A percentile compares a stretch with the other conserved stretches of the same genome.
Evolutionary conservation across 2,888 invertebrate genomes (phyloP).

Genomic region (Mesochorus sp.): DNA sequence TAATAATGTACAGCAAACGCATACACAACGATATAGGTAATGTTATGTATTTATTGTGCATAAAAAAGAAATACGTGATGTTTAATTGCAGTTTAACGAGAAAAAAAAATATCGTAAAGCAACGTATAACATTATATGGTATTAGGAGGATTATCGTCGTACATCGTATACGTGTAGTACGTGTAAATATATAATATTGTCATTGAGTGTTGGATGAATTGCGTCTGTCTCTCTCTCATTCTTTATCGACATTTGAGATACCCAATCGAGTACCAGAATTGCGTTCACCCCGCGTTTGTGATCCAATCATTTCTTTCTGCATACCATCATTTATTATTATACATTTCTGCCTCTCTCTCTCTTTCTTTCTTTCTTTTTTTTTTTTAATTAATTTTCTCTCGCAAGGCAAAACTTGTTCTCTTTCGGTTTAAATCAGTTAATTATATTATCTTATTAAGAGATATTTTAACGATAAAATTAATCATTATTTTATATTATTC

Average conservation of each 20-base stretch:
- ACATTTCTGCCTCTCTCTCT: slow-evolving; percentile 42
- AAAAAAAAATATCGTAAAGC: slow-evolving; percentile 28
- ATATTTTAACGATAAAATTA: slow-evolving; percentile 45
- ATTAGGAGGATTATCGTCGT: slow-evolving; percentile 7
- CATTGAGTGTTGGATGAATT: slow-evolving; percentile 48
- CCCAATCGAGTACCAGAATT: slow-evolving; percentile 20
- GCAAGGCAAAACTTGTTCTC: background rate
- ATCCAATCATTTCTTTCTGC: slow-evolving; percentile 13
- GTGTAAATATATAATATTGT: slow-evolving; percentile 52
- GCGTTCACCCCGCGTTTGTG: background rate
- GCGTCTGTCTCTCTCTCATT: slow-evolving; percentile 14
- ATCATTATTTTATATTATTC: slow-evolving; percentile 30
- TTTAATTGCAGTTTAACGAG: slow-evolving; percentile 7
- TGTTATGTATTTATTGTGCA: slow-evolving; percentile 9
- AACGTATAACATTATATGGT: background rate
- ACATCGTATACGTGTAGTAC: background rate
- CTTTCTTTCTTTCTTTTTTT: slow-evolving; percentile 15
- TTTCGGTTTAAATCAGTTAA: slow-evolving; percentile 48
- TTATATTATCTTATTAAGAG: slow-evolving; percentile 48
- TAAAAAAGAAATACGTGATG: slow-evolving; percentile 12
- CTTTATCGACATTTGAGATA: background rate
- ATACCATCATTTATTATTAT: slow-evolving; percentile 26
- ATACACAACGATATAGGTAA: background rate
- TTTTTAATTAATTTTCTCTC: slow-evolving; percentile 12
- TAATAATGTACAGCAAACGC: slow-evolving; percentile 52